Evolutionary conservation across 2,888 invertebrate species (phyloP).

Genomic region (Hirtodrosophila alboralis): DNA sequence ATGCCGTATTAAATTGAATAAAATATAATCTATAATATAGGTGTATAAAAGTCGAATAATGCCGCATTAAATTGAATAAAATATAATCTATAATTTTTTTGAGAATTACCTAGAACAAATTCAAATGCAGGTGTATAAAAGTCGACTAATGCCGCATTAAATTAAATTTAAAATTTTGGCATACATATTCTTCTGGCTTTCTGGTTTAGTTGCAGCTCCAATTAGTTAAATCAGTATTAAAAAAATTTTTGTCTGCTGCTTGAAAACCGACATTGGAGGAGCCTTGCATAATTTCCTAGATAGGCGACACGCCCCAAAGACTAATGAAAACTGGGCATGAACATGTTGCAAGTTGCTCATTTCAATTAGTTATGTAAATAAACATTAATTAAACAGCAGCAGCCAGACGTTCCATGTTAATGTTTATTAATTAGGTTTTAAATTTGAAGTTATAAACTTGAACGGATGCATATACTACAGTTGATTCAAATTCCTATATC

Average conservation of each 20-base stretch:
- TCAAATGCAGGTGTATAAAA: conserved; percentile 11
- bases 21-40: too few relatives aligned
- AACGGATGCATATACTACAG: conserved; percentile 26
- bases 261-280: not conserved
- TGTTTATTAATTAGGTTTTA: conserved; percentile 58
- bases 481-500: conserved; percentile 19
- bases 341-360: conserved; percentile 59
- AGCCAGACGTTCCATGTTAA: conserved; percentile 36
- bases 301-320: conserved; percentile 25
- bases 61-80: too few relatives aligned
- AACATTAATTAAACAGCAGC: conserved; percentile 57
- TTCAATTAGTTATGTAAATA: conserved; percentile 70
- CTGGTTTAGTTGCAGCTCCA: conserved; percentile 33
- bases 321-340: conserved; percentile 70
- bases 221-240: conserved; percentile 54
- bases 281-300: conserved; percentile 39
- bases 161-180: conserved; percentile 11
- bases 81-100: too few relatives aligned
- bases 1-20: not conserved
- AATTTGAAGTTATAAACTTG: conserved; percentile 9
- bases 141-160: not conserved
- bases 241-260: conserved; percentile 41
- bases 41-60: too few relatives aligned
- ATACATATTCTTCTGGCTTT: conserved; percentile 49
- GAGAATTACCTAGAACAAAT: not conserved